Percentiles rank a stretch among this genome's conserved stretches.
These are phyloP conservation scores for Platysteira castanea DNA, from an alignment of 2,113 vertebrate genomes.

Conservation along the genomic window DNA sequence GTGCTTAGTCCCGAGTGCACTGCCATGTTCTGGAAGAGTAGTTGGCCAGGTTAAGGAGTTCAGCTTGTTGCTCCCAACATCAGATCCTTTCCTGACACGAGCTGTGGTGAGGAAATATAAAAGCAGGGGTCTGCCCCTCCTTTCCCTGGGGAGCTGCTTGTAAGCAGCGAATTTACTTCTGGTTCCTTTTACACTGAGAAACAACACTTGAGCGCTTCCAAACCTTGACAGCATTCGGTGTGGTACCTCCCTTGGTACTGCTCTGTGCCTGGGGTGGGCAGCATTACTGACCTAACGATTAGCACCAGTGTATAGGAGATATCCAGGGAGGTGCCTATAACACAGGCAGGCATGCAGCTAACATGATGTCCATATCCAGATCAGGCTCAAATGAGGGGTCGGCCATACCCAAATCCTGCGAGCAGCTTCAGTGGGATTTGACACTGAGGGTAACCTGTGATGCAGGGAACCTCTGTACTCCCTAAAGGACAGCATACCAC, in stretches of 20 bases:
- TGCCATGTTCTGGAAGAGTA: neutral
- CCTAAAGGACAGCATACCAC: neutral
- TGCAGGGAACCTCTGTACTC: neutral
- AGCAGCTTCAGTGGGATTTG: neutral
- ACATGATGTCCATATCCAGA: fast-evolving
- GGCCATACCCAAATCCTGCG: fast-evolving
- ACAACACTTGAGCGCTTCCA: neutral
- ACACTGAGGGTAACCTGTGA: neutral
- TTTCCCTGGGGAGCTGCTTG: neutral
- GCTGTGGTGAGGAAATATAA: neutral
- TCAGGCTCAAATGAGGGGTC: neutral
- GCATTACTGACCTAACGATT: neutral
- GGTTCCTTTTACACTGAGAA: neutral
- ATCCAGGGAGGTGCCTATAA: neutral
- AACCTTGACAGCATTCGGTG: fast-evolving
- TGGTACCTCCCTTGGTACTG: neutral
- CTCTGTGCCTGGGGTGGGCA: neutral
- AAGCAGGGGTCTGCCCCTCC: neutral
- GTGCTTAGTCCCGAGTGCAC: neutral
- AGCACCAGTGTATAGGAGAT: neutral
- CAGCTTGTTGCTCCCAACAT: neutral
- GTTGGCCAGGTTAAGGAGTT: neutral
- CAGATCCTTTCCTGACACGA: neutral
- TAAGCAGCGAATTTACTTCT: neutral
- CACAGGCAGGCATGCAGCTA: neutral